A percentile compares a stretch with the other conserved stretches of the same genome.
Evolutionary conservation across 2,797 vertebrate species (phyloP).

Genomic region (Rhynchotus rufescens): DNA sequence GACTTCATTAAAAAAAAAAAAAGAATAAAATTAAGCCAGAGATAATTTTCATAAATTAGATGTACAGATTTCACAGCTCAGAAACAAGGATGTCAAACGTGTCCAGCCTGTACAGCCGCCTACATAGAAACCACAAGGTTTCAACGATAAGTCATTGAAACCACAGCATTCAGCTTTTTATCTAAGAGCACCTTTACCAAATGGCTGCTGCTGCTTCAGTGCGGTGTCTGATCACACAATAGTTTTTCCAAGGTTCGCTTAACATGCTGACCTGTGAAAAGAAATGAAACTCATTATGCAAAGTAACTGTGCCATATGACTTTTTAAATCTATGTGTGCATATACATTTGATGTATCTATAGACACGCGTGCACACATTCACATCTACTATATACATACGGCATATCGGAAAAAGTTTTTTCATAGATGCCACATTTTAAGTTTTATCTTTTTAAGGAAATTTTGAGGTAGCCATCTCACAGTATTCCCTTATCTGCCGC

Average conservation of each 20-base stretch:
- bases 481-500: not conserved
- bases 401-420: not conserved
- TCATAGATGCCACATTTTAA: not conserved
- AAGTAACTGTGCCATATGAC: slow-evolving; percentile 11
- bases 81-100: slow-evolving; percentile 73
- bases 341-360: not conserved
- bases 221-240: slow-evolving; percentile 34
- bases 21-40: slow-evolving; percentile 71
- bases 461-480: not conserved
- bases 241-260: slow-evolving; percentile 66
- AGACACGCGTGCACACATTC: not conserved
- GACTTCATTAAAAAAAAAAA: slow-evolving; percentile 69
- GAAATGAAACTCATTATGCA: slow-evolving; percentile 64
- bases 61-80: slow-evolving; percentile 75
- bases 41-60: slow-evolving; percentile 67
- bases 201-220: not conserved
- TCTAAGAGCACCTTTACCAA: slow-evolving; percentile 22
- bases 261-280: slow-evolving; percentile 70
- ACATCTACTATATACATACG: rapidly evolving
- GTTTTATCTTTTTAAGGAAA: not conserved
- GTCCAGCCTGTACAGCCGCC: slow-evolving; percentile 65
- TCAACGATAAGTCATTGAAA: slow-evolving; percentile 49
- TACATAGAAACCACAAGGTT: slow-evolving; percentile 71
- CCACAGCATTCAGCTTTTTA: slow-evolving; percentile 58
- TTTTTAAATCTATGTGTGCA: not conserved